Percentiles rank a stretch among this genome's conserved stretches.
Conservation (phyloP, 2,113 vertebrate species). For the Talpa occidentalis region DNA sequence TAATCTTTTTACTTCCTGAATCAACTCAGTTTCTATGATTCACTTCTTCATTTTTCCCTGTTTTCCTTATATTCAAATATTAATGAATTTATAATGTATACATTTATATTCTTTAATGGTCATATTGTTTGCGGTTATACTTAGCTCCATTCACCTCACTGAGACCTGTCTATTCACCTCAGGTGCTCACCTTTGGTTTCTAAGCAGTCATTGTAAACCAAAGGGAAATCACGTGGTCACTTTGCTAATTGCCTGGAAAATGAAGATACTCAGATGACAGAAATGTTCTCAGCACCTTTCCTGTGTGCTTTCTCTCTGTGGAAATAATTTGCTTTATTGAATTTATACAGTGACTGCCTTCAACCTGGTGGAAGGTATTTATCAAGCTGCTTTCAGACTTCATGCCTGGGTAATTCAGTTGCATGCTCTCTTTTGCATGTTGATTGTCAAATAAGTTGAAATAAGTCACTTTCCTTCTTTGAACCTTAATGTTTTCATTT, state of each 20-base stretch:
- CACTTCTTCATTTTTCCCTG: neutral
- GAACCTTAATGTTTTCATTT: constrained; percentile 43
- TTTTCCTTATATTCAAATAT: constrained; percentile 31
- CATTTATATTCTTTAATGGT: neutral
- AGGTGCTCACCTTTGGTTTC: neutral
- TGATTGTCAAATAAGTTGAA: constrained; percentile 59
- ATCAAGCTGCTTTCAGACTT: constrained; percentile 68
- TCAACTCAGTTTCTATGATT: neutral
- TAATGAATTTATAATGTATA: neutral
- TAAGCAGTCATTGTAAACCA: constrained; percentile 5
- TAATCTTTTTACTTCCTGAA: constrained; percentile 52
- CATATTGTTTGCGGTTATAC: neutral
- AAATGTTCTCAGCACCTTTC: constrained; percentile 33
- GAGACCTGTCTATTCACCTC: neutral
- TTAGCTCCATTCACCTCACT: neutral
- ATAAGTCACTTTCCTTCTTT: constrained; percentile 52
- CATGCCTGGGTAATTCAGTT: constrained; percentile 56
- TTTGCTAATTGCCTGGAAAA: constrained; percentile 63
- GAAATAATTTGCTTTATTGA: constrained; percentile 67
- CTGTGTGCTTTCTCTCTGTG: constrained; percentile 49
- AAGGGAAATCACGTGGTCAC: neutral
- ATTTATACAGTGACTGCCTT: constrained; percentile 59
- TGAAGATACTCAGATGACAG: constrained; percentile 41
- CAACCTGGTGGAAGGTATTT: constrained; percentile 54
- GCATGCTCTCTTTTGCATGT: neutral